Conservation (phyloP, 2,113 vertebrate species). For the Ptilorrhoa leucosticta region DNA sequence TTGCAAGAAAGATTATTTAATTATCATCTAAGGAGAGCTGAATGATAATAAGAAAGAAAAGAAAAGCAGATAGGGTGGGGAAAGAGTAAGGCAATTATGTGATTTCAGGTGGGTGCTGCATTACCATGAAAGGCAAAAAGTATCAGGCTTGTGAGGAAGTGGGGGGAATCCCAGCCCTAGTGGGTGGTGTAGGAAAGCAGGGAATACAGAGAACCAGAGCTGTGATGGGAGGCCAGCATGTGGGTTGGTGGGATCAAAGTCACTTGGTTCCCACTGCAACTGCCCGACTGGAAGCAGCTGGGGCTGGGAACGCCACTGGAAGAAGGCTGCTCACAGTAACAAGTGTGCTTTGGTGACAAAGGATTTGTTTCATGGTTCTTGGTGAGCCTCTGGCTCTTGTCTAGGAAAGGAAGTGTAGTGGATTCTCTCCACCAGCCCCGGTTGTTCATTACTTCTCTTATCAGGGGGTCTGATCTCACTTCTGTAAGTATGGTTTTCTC, state of each 20-base stretch:
- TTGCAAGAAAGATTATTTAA: neutral
- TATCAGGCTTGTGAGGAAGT: neutral
- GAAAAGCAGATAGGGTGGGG: neutral
- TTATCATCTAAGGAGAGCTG: neutral
- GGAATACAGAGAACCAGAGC: neutral
- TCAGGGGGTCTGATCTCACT: neutral
- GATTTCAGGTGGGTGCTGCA: neutral
- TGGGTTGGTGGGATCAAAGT: neutral
- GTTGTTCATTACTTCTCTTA: neutral
- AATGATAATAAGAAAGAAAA: neutral
- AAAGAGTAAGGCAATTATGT: neutral
- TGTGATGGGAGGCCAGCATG: rapidly evolving
- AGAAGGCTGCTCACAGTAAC: neutral
- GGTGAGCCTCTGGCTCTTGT: neutral
- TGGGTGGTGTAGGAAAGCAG: neutral
- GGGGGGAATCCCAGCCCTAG: neutral
- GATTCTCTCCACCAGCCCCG: neutral
- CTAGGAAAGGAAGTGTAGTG: neutral
- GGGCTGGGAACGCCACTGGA: neutral
- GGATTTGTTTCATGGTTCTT: neutral
- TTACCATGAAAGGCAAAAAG: neutral
- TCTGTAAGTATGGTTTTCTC: neutral
- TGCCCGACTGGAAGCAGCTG: neutral
- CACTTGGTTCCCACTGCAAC: neutral
- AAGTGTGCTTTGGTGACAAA: neutral